Evolutionary conservation across 2,797 vertebrate species (phyloP).

Genomic region (Argya squamiceps): DNA sequence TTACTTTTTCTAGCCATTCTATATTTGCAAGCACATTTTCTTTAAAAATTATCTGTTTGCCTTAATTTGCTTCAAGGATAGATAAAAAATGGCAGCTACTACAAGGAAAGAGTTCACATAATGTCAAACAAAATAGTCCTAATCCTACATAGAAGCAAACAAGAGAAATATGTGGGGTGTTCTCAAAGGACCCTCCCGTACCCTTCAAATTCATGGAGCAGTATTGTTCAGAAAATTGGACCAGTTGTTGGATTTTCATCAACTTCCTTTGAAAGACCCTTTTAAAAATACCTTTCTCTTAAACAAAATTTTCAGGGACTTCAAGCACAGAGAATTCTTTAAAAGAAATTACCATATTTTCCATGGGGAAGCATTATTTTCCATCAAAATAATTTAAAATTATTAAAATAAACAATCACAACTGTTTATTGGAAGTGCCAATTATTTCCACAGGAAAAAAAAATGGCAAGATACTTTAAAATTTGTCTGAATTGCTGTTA

Average conservation of each 20-base stretch:
- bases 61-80: not conserved
- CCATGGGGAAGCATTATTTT: not conserved
- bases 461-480: rapidly evolving
- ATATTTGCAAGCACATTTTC: not conserved
- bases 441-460: not conserved
- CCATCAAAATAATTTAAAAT: not conserved
- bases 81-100: not conserved
- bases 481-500: not conserved
- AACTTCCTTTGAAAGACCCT: not conserved
- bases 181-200: not conserved
- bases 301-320: not conserved
- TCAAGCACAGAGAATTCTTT: not conserved
- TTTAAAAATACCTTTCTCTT: not conserved
- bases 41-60: not conserved
- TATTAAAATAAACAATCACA: not conserved
- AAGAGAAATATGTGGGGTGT: not conserved
- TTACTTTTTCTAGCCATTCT: not conserved
- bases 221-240: not conserved
- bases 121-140: not conserved
- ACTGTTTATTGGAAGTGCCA: not conserved
- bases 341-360: not conserved
- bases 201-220: not conserved
- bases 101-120: not conserved
- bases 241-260: rapidly evolving
- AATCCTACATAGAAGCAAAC: not conserved